These are phyloP conservation scores for Urocitellus parryii DNA, from an alignment of 2,113 vertebrate genomes.

Conservation along the genomic window DNA sequence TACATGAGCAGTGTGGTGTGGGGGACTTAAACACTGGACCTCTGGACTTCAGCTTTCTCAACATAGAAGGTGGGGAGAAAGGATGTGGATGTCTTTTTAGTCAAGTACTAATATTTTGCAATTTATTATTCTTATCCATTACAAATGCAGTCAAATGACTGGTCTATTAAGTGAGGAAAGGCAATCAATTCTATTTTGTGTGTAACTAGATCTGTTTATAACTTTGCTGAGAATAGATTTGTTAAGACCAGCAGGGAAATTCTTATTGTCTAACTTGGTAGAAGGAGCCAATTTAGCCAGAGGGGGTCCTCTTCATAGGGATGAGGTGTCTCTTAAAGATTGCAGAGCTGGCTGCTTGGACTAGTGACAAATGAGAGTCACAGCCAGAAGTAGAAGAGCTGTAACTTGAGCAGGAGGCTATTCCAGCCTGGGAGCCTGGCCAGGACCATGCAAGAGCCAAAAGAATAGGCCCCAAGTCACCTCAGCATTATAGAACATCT, in stretches of 20 bases:
- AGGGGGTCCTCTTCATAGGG: background rate
- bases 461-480: background rate
- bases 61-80: background rate
- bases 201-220: slow-evolving; percentile 17
- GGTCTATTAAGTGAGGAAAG: background rate
- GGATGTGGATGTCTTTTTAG: background rate
- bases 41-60: background rate
- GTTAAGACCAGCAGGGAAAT: background rate
- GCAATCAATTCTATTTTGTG: background rate
- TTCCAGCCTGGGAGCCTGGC: background rate
- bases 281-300: slow-evolving; percentile 1
- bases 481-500: background rate
- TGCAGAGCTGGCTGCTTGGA: slow-evolving; percentile 40
- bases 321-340: slow-evolving; percentile 47
- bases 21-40: background rate
- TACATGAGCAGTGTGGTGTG: background rate
- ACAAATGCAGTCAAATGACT: background rate
- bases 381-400: background rate
- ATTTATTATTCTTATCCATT: background rate
- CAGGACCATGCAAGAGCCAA: background rate
- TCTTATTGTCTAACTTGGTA: slow-evolving; percentile 19
- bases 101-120: background rate
- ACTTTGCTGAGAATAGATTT: background rate
- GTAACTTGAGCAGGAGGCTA: background rate
- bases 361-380: background rate